Base-by-base conservation (phyloP, 2,888 invertebrate species). In the Chydorus sphaericus region DNA sequence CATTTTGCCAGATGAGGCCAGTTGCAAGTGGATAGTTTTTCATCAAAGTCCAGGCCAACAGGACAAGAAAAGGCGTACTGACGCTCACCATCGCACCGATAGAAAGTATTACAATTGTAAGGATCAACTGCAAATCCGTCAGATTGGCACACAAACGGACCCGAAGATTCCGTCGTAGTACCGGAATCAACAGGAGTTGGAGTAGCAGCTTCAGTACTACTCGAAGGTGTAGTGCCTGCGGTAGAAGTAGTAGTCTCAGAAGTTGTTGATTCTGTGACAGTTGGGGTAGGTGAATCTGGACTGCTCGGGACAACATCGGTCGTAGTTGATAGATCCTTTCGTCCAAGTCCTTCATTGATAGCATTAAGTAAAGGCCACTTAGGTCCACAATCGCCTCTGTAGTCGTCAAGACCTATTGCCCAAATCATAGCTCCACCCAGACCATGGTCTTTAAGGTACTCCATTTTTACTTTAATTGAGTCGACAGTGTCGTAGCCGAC, bases 401-500 rank as follows among this genome's bases (percentile, higher is more conserved):
- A 84, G 67, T 85, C 85, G 65, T 86, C 86, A 62, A 85, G 71
- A 69, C 85, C 85, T 23, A 85, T 68, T 0, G 85, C 83, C 85
- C 85, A 86, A 20, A 85, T 73, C 72, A 84, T 84, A 8, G 80
- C 83, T 7, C 86, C 86, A 2, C 83, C 80, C 26, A 82, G 70
- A 0, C 77, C 75, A 6, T 48, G 28, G 6, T 23, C 14, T 30
- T 10, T 57, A 36, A 54, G 23, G 39, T 57, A 57, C 30, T 54
- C 37, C 31, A 51, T 55, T 54, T 58, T 57, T 14, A n/a, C 26
- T 28, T 54, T 4, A 28, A 55, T 39, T 26, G 48, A 38, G 18
- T 48, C 81, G 8, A 77, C 74, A 65, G 92, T 90, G 66, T 93
- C 92, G 64, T 78, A 93, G 2, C 88, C 85, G 20, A 91, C 89